Conservation (phyloP, 2,888 invertebrate genomes). For the Clivina fossor region DNA sequence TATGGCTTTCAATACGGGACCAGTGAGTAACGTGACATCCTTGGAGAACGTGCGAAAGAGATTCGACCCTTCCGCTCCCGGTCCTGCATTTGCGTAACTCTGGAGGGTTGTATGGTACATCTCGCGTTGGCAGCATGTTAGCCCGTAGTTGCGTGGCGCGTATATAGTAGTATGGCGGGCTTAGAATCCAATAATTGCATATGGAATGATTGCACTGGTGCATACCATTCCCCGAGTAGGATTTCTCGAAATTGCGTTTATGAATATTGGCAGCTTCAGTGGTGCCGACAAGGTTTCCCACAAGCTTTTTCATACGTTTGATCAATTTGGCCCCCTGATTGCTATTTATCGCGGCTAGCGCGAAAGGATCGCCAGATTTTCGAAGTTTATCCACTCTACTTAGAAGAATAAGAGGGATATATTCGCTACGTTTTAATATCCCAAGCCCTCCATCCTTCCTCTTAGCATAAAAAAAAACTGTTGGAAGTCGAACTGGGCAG, state of each 20-base stretch:
- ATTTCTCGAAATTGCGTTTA: not conserved
- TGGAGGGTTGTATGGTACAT: not conserved
- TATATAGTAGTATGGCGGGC: not conserved
- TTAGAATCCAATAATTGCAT: constrained; percentile 12
- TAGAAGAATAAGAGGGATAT: not conserved
- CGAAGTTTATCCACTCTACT: not conserved
- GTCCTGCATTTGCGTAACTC: not conserved
- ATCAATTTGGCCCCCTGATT: not conserved
- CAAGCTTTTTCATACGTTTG: not conserved
- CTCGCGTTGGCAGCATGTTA: not conserved
- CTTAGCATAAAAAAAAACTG: not conserved
- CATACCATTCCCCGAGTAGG: not conserved
- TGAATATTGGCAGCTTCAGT: not conserved
- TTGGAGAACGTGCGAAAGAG: not conserved
- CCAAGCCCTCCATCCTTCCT: not conserved
- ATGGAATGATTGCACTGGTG: not conserved
- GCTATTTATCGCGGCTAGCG: not conserved
- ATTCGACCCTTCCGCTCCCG: not conserved
- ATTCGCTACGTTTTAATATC: not conserved
- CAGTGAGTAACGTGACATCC: not conserved
- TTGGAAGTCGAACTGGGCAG: not conserved
- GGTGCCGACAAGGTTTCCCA: not conserved
- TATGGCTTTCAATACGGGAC: too few relatives aligned
- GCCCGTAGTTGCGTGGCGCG: not conserved
- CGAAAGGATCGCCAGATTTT: not conserved